Conservation (phyloP, 2,888 invertebrate genomes). For the Capitulum mitella region DNA sequence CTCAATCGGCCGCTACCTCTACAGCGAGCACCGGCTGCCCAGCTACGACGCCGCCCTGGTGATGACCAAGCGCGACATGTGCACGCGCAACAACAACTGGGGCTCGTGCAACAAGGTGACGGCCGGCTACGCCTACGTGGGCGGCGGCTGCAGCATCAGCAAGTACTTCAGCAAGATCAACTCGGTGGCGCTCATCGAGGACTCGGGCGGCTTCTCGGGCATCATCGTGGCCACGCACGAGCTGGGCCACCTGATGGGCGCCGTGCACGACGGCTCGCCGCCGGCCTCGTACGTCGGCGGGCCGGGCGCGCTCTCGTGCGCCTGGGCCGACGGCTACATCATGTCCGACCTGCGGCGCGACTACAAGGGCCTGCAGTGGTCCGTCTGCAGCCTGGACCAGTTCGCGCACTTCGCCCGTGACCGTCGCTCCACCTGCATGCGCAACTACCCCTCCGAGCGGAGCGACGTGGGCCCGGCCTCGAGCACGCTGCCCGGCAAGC, state of each 20-base stretch:
- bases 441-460: background rate
- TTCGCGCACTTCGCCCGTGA: background rate
- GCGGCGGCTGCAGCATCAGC: slow-evolving; percentile 26
- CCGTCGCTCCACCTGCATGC: slow-evolving; percentile 20
- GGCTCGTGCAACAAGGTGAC: slow-evolving; percentile 20
- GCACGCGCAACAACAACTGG: slow-evolving; percentile 1
- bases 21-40: background rate
- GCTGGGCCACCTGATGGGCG: slow-evolving; percentile 27
- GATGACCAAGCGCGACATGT: slow-evolving; percentile 26
- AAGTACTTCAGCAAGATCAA: slow-evolving; percentile 5
- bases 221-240: slow-evolving; percentile 25
- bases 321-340: slow-evolving; percentile 25
- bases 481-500: background rate
- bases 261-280: slow-evolving; percentile 27
- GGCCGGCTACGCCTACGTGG: slow-evolving; percentile 28
- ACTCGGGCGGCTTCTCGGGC: slow-evolving; percentile 27
- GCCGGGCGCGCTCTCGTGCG: slow-evolving; percentile 20
- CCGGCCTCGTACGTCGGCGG: slow-evolving; percentile 25
- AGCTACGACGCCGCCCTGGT: slow-evolving; percentile 24
- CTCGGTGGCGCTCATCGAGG: slow-evolving; percentile 26
- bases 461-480: background rate
- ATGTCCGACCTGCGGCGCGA: slow-evolving; percentile 22
- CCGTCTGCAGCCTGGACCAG: slow-evolving; percentile 13
- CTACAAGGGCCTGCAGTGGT: slow-evolving; percentile 26
- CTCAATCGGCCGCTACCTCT: background rate